phyloP scores from a whole-genome alignment of 2,797 vertebrate species.

The Pseudomugil gertrudae region DNA sequence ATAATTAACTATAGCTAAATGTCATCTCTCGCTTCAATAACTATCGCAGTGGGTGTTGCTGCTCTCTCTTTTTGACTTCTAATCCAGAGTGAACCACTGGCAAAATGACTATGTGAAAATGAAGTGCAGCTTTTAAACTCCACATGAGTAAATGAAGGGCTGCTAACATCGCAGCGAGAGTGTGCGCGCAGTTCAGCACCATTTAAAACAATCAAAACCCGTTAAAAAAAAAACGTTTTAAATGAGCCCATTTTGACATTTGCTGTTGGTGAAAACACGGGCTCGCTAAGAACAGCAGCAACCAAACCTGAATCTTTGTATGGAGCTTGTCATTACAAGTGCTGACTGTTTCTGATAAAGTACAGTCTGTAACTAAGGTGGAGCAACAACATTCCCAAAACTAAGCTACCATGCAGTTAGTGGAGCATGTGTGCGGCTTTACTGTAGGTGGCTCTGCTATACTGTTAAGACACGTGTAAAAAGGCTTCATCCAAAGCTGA shows the following conservation, averaged over 20 bases:
- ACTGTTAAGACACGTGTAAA: conserved; percentile 18
- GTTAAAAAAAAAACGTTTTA: conserved; percentile 19
- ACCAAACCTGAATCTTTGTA: conserved; percentile 10
- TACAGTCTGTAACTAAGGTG: conserved; percentile 49
- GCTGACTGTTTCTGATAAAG: conserved; percentile 37
- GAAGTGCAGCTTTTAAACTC: conserved; percentile 66
- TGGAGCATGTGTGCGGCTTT: conserved; percentile 39
- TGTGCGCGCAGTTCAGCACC: conserved; percentile 34
- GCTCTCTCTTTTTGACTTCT: conserved; percentile 71
- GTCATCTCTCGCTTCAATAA: conserved; percentile 80
- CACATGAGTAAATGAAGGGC: conserved; percentile 46
- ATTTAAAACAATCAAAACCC: conserved; percentile 49
- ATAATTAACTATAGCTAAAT: conserved; percentile 83
- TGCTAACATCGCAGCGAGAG: conserved; percentile 27
- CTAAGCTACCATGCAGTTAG: conserved; percentile 40
- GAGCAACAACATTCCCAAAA: conserved; percentile 40
- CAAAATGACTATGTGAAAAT: conserved; percentile 58
- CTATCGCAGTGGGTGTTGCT: conserved; percentile 75
- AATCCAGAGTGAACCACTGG: conserved; percentile 61
- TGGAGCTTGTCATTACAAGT: conserved; percentile 23
- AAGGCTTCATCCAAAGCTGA: conserved; percentile 25
- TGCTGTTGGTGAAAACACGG: conserved; percentile 18
- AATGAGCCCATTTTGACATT: conserved; percentile 25
- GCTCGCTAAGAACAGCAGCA: background rate
- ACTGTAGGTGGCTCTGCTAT: conserved; percentile 38